Evolutionary conservation across 2,888 invertebrate genomes (phyloP), one percentile per base, ranked within the genome.

Genomic region (Leuctra nigra): DNA sequence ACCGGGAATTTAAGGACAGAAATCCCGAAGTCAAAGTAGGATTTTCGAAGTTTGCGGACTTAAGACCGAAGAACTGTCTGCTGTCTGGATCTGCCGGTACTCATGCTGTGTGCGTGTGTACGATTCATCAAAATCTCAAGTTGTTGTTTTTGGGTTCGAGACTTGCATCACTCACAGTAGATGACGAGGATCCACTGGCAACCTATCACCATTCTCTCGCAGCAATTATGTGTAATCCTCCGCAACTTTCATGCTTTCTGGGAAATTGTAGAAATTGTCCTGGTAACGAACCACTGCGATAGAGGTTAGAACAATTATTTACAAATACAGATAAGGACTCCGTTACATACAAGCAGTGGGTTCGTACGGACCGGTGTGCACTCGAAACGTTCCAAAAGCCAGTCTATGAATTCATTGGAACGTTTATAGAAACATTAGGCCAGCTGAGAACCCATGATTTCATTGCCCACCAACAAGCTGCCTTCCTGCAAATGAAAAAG

Each of bases 331-430:
- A 53, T 18, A 38, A 56, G 13, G 58, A 63, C 39, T 50, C 41
- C 23, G 52, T 63, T 25, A 56, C 53, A 18, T 62, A 50, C 39
- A 60, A 63, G 9, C 63, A 64, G 35, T 62, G 63, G 62, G 36
- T 57, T 23, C 52, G 59, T n/a, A 56, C 56, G 1, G 59, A 64
- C 57, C 57, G 61, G 38, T 60, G 58, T 50, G 48, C 47, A 25
- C 44, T 62, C 25, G 58, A 63, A 55, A 63, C 60, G 1, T 35
- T 63, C 18, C 44, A 53, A 20, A 59, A 61, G 55, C 33, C 59
- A 25, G 41, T 50, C 2, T 53, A 61, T 52, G 59, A 62, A 44
- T 62, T 61, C 38, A 29, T 59, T 24, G 58, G 61, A 7, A 20
- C 18, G 9, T 60, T 61, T 7, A 14, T 56, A 35, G 53, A 58